Base-by-base conservation (phyloP, 2,888 invertebrate species). In the Apantesis nais region DNA sequence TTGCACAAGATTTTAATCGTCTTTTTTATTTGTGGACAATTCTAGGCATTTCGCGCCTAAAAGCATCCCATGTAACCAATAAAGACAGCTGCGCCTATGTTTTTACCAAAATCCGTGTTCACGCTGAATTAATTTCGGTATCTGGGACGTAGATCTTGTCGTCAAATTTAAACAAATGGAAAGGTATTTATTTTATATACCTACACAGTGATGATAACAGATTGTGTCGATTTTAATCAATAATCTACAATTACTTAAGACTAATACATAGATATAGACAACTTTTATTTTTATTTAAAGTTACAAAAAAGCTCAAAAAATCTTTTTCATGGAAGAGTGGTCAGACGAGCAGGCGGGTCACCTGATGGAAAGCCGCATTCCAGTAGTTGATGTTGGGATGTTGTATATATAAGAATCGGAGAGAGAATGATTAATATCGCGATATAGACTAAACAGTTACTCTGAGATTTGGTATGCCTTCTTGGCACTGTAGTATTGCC, bases 1-100 rank as follows among this genome's bases (percentile, higher is more conserved):
- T 95, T 95, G 92, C 87, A 92, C 91, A 95, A 95, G 94, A 94
- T 94, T 93, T 89, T 93, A 93, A 94, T 94, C 92, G 90, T 82
- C 82, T 89, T 90, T 93, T 87, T 86, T 76, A 83, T 86, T 88
- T 83, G 92, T 92, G 92, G 94, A 93, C 94, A 94, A 90, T 90
- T 90, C 83, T 90, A 92, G 88, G 88, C 89, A 91, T 93, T 92
- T 91, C 88, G 90, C 91, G 89, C 89, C 87, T 85, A 85, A 85
- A 86, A 88, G 86, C 85, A 81, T 83, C 90, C 90, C 88, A 89
- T 78, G 48, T 66, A 63, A 25, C 7, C 62, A 88, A 62, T 80
- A 72, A 68, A 80, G 37, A 63, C 92, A 93, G 91, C 91, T 92
- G 93, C 83, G 58, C 64, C 66, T 52, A 71, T 80, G 81, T 83